These are phyloP conservation scores for Diceros bicornis DNA, from an alignment of 2,797 vertebrate genomes.

Conservation along the genomic window DNA sequence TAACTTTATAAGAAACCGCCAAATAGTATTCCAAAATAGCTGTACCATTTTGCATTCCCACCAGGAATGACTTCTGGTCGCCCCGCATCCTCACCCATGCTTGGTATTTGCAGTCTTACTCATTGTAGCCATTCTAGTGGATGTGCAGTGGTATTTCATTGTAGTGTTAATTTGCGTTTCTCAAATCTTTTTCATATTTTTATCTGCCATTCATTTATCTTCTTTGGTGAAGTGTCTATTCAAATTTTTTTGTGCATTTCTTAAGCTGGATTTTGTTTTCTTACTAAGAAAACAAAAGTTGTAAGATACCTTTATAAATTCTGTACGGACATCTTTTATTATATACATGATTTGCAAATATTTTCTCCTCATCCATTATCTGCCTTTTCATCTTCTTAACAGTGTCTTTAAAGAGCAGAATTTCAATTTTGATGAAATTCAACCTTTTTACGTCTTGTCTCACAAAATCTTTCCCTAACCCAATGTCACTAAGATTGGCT, in stretches of 20 bases:
- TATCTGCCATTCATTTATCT: constrained; percentile 55
- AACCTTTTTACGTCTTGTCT: constrained; percentile 15
- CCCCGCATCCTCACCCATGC: fast-evolving
- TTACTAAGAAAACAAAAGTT: neutral
- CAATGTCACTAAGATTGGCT: neutral
- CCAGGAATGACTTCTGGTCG: neutral
- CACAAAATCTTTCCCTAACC: neutral
- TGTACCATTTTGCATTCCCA: neutral
- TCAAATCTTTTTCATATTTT: constrained; percentile 16
- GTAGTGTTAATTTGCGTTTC: constrained; percentile 43
- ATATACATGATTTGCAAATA: neutral
- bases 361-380: neutral
- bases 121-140: neutral
- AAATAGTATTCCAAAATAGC: neutral
- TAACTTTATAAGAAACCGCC: neutral
- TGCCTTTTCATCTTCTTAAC: neutral
- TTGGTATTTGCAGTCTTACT: neutral
- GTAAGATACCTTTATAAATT: neutral
- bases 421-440: constrained; percentile 37
- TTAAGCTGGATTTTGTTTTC: constrained; percentile 40
- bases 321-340: neutral
- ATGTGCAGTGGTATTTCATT: neutral
- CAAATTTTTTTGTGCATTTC: neutral
- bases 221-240: neutral
- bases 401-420: constrained; percentile 2